A percentile compares a stretch with the other conserved stretches of the same genome.
Evolutionary conservation across 53 echinoderm and acorn worm species (phyloP).

Genomic region (Echinarachnius parma): DNA sequence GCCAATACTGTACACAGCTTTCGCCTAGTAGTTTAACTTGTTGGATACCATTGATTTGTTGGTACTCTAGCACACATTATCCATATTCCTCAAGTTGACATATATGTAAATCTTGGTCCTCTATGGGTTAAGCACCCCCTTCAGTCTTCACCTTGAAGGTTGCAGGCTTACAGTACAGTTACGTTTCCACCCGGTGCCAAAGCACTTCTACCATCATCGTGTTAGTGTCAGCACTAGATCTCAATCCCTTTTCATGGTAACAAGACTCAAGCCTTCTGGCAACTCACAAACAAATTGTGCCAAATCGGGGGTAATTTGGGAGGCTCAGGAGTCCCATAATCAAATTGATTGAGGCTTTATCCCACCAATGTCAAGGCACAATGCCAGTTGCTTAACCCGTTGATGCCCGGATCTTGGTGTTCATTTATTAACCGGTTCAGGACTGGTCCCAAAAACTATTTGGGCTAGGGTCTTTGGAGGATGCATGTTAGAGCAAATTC

Average conservation of each 20-base stretch:
- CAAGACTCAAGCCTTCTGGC: neutral
- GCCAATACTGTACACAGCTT: too few relatives aligned
- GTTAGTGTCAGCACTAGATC: neutral
- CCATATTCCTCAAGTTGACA: too few relatives aligned
- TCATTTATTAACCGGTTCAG: too few relatives aligned
- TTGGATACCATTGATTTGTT: too few relatives aligned
- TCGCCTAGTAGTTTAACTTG: too few relatives aligned
- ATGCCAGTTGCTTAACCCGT: too few relatives aligned
- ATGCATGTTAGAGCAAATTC: constrained; percentile 27
- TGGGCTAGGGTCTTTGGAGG: neutral
- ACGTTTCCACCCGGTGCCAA: constrained; percentile 1
- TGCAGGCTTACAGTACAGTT: constrained; percentile 34
- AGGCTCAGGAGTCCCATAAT: constrained; percentile 25
- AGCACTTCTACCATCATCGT: constrained; percentile 1
- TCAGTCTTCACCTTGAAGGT: constrained; percentile 17
- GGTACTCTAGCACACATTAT: too few relatives aligned
- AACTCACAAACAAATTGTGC: neutral
- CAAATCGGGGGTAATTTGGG: constrained; percentile 30
- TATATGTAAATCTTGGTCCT: too few relatives aligned
- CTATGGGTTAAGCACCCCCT: too few relatives aligned
- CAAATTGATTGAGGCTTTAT: constrained; percentile 20
- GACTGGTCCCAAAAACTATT: too few relatives aligned
- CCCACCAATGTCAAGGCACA: too few relatives aligned
- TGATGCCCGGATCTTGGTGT: too few relatives aligned
- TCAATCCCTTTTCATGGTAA: neutral